Percentiles rank a stretch among this genome's conserved stretches.
These are phyloP conservation scores for Tachyglossus aculeatus DNA, from an alignment of 2,797 vertebrate genomes.

Conservation along the genomic window DNA sequence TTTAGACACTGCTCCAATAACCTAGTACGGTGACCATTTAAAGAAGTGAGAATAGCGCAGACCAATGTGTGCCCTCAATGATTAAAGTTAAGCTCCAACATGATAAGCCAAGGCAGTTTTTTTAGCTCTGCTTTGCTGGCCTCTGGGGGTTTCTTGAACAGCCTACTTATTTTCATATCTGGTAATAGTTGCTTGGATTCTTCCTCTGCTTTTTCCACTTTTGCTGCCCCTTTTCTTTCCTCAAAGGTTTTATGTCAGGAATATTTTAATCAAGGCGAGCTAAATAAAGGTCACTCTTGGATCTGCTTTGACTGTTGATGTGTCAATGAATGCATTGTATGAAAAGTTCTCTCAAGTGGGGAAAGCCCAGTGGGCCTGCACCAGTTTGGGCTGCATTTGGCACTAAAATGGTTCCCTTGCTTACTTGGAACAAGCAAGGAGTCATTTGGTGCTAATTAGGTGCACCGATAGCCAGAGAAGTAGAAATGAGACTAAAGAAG, in stretches of 20 bases:
- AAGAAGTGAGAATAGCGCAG: too few species aligned
- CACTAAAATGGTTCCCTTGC: too few species aligned
- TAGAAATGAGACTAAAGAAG: too few species aligned
- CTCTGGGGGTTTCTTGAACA: neutral
- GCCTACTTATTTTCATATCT: neutral
- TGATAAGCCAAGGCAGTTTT: neutral
- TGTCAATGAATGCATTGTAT: neutral
- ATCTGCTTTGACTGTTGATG: neutral
- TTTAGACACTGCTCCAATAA: too few species aligned
- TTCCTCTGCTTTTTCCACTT: neutral
- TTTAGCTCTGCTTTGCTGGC: neutral
- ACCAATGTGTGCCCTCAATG: too few species aligned
- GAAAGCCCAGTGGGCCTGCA: too few species aligned
- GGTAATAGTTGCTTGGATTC: neutral
- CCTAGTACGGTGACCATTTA: too few species aligned
- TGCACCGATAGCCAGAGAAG: too few species aligned
- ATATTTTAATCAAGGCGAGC: constrained; percentile 5
- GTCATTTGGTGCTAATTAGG: too few species aligned
- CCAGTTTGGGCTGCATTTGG: too few species aligned
- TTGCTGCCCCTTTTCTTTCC: constrained; percentile 9
- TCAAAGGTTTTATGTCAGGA: constrained; percentile 14
- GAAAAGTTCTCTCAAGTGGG: neutral
- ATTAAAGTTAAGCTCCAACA: too few species aligned
- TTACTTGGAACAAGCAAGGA: too few species aligned
- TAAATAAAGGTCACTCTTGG: neutral